Base-by-base conservation (phyloP, 2,113 vertebrate species). In the Erpornis zantholeuca region DNA sequence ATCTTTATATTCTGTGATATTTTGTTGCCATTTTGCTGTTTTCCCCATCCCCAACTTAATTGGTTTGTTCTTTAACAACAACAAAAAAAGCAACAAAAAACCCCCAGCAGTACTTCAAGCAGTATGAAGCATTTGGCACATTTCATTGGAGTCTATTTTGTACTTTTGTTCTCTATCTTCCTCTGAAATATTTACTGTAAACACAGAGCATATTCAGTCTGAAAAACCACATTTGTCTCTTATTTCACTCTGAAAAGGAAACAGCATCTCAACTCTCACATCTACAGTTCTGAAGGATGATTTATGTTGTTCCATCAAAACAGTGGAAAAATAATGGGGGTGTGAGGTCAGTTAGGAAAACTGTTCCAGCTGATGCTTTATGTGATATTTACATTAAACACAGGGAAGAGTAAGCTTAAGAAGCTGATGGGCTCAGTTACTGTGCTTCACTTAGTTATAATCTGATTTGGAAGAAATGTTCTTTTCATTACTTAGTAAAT, bases 181-280 rank as follows among this genome's bases (percentile, higher is more conserved):
- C 31, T 63, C 47, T 82, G 82, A 80, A 88, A 63, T 86, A 92
- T 90, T 94, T 96, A 85, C 82, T 70, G 54, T 92, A 96, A 95
- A 91, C 57, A 82, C 38, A 85, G 21, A 91, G 23, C 49, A 56
- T 45, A 70, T 68, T 94, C 57, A 54, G 38, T 65, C 59, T 5
- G 42, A 91, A 71, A 92, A 49, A 1, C 2, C n/a, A 47, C 59
- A 54, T 85, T 95, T 82, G 45, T 85, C 77, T 96, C 81, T 65
- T 79, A 24, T 79, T 94, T 94, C 45, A 63, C 71, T 90, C 68
- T 65, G 71, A 93, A 95, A 69, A 81, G 31, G 53, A 90, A 86
- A 65, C 50, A 79, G 57, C 36, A 88, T 76, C 59, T 91, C 70
- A 79, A 2, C 31, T 76, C 77, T 71, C 64, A 53, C 0, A 0